Base-by-base conservation (phyloP, 2,888 invertebrate genomes). In the Agrotis ipsilon region DNA sequence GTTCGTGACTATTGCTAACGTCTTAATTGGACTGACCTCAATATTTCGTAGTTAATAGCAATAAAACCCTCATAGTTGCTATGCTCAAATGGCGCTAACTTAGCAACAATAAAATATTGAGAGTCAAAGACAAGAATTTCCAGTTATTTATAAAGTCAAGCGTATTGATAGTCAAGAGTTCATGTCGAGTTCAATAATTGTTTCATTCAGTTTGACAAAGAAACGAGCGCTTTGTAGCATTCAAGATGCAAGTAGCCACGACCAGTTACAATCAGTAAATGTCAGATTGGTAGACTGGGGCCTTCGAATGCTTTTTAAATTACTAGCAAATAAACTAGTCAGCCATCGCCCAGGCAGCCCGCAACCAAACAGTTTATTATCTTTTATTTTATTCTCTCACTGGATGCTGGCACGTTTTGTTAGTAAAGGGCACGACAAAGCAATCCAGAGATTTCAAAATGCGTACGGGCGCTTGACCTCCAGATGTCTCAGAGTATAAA, bases 381-480 rank as follows among this genome's bases (percentile, higher is more conserved):
- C 82, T 84, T 87, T 88, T 88, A 89, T 84, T 87, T 88, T 88
- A 87, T 87, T 68, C 82, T 89, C 87, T 83, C 86, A 75, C 83
- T 90, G 75, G 79, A 66, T 84, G 87, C 87, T 81, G 84, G 89
- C 88, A 88, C 87, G 89, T 82, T 86, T 72, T 80, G 65, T 84
- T 78, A 81, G 84, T 68, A 81, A 87, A 87, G 86, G 86, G 83
- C 82, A 82, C 74, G 52, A 71, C 80, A 66, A 71, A 65, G 57
- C 54, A 32, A 84, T 76, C 75, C 80, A 79, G 76, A 84, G 4
- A 71, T 54, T 66, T 43, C 19, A 57, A 61, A 52, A 32, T 46
- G 45, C 14, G 48, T 39, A 65, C 24, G 49, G 49, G 63, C 49
- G 51, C 11, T 57, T 49, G 75, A 54, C 79, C 70, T 78, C 61